phyloP scores from a whole-genome alignment of 2,888 invertebrate genomes.

The Achlya flavicornis region DNA sequence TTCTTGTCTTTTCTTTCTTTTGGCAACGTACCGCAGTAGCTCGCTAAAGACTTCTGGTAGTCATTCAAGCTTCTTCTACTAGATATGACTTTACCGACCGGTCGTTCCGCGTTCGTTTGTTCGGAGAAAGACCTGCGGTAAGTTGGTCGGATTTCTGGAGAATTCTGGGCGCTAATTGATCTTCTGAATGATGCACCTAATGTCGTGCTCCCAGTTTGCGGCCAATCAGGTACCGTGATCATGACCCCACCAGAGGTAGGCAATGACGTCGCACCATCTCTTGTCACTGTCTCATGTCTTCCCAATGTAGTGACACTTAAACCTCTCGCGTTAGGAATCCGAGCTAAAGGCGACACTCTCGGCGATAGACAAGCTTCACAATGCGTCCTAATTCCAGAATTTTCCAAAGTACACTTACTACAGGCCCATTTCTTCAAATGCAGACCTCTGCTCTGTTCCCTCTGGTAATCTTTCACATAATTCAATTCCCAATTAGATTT shows the following conservation, averaged over 20 bases:
- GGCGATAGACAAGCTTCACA: slow-evolving; percentile 92
- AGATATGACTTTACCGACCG: slow-evolving; percentile 75
- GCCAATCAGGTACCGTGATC: slow-evolving; percentile 87
- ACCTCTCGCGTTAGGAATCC: slow-evolving; percentile 71
- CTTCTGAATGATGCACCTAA: slow-evolving; percentile 62
- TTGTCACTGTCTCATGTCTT: slow-evolving; percentile 66
- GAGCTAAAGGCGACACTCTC: slow-evolving; percentile 69
- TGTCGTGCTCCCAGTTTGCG: slow-evolving; percentile 64
- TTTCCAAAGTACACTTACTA: slow-evolving; percentile 89
- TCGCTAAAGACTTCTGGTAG: slow-evolving; percentile 70
- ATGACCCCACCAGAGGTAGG: slow-evolving; percentile 84
- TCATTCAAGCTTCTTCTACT: slow-evolving; percentile 77
- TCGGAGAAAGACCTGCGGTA: slow-evolving; percentile 78
- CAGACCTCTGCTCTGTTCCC: slow-evolving; percentile 69
- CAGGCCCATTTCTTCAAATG: slow-evolving; percentile 87
- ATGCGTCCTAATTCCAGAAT: slow-evolving; percentile 85
- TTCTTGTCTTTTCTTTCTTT: slow-evolving; percentile 61
- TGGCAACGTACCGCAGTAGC: slow-evolving; percentile 62
- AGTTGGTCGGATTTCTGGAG: slow-evolving; percentile 75
- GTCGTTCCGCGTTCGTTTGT: slow-evolving; percentile 68
- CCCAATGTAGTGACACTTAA: slow-evolving; percentile 76
- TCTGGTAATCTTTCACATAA: slow-evolving; percentile 77
- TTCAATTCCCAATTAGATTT: slow-evolving; percentile 79
- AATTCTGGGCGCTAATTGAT: slow-evolving; percentile 76
- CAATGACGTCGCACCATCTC: slow-evolving; percentile 72